A percentile compares a stretch with the other conserved stretches of the same genome.
Conservation (phyloP, 1,140 invertebrate species). For the Monomorium pharaonis region DNA sequence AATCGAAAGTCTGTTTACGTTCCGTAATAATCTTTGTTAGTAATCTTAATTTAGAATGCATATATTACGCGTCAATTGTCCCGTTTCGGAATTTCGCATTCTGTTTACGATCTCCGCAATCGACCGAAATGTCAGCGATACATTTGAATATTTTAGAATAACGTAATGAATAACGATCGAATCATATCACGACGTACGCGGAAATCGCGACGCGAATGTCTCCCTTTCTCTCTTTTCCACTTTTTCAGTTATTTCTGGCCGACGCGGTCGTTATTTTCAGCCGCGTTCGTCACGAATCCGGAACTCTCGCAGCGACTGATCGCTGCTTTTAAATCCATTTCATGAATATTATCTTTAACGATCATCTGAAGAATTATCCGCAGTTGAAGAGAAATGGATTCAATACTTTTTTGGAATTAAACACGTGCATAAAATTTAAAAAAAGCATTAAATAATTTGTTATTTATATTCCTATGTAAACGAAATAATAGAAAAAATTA, state of each 20-base stretch:
- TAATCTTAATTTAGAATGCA: not conserved
- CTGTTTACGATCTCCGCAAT: not conserved
- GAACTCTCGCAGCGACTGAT: not conserved
- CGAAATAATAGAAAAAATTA: not conserved
- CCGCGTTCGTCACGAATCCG: slow-evolving; percentile 27
- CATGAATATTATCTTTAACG: not conserved
- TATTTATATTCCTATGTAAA: too few species aligned
- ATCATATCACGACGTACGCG: not conserved
- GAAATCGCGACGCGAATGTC: slow-evolving; percentile 11
- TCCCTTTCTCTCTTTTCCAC: not conserved
- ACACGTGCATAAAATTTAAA: too few species aligned
- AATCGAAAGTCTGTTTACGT: slow-evolving; percentile 6
- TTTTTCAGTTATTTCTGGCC: slow-evolving; percentile 21
- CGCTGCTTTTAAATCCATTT: slow-evolving; percentile 21
- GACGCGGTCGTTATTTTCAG: slow-evolving; percentile 29
- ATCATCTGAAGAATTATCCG: not conserved
- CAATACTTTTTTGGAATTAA: not conserved
- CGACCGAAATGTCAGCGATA: slow-evolving; percentile 1
- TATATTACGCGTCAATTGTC: not conserved
- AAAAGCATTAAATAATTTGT: not conserved
- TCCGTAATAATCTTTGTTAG: not conserved
- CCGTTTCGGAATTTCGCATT: not conserved
- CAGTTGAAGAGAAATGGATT: not conserved
- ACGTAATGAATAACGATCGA: not conserved
- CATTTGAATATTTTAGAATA: slow-evolving; percentile 3